Conservation (phyloP, 2,888 invertebrate species). For the Anodontia alba region DNA sequence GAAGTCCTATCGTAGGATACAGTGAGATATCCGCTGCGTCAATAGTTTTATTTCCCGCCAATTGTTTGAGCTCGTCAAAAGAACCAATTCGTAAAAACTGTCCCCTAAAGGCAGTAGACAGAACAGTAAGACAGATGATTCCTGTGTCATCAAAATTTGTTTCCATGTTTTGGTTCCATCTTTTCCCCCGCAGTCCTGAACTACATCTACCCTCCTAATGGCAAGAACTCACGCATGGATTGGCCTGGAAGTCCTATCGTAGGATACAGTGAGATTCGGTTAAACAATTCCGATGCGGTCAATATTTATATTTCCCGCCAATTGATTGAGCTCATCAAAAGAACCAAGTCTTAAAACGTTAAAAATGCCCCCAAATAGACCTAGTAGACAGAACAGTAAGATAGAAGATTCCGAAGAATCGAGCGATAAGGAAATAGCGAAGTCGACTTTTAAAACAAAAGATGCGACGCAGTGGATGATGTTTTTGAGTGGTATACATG, state of each 20-base stretch:
- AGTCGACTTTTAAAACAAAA: conserved; percentile 14
- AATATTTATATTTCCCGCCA: not conserved
- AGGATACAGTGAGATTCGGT: too few species aligned
- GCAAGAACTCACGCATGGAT: too few species aligned
- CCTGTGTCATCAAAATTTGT: too few species aligned
- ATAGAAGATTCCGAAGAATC: conserved; percentile 1
- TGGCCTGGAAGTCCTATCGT: too few species aligned
- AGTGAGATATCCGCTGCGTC: not conserved
- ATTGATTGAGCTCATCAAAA: not conserved
- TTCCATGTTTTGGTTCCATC: too few species aligned
- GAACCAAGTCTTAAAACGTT: not conserved
- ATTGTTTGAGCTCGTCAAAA: not conserved
- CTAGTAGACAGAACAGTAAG: not conserved
- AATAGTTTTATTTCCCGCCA: not conserved
- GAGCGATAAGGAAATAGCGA: not conserved
- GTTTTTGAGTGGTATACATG: conserved; percentile 25
- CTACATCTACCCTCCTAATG: too few species aligned
- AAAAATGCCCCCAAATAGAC: not conserved
- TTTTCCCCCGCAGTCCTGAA: too few species aligned
- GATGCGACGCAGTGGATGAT: conserved; percentile 39
- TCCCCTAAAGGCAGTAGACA: too few species aligned
- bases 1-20: too few species aligned
- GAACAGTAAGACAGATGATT: too few species aligned
- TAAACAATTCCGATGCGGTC: not conserved
- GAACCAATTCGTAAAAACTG: not conserved